A percentile compares a stretch with the other conserved stretches of the same genome.
Conservation (phyloP, 2,888 invertebrate species). For the Drosophila prolongata region DNA sequence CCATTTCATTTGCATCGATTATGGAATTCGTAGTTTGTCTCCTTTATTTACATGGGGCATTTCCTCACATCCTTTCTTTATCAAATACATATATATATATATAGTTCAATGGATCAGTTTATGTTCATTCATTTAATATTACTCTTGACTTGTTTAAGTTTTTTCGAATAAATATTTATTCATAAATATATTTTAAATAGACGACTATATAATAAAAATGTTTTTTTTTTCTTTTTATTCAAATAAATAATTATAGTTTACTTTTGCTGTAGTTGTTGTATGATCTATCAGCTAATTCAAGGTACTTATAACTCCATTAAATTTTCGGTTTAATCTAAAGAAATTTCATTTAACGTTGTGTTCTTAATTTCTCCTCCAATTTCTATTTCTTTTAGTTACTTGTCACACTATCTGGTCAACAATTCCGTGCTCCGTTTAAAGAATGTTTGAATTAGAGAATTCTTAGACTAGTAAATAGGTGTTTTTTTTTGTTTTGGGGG, state of each 20-base stretch:
- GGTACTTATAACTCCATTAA: conserved; percentile 84
- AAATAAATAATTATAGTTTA: conserved; percentile 49
- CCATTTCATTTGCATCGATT: conserved; percentile 62
- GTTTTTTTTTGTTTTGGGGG: conserved; percentile 25
- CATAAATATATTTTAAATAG: conserved; percentile 53
- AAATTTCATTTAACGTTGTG: conserved; percentile 57
- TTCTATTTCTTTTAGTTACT: conserved; percentile 31
- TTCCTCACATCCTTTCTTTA: conserved; percentile 47
- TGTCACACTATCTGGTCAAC: conserved; percentile 40
- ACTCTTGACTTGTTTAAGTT: conserved; percentile 54
- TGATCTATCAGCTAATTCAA: conserved; percentile 82
- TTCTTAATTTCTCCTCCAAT: conserved; percentile 34
- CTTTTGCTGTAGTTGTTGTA: conserved; percentile 44
- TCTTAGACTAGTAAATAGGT: conserved; percentile 6
- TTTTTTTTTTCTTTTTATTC: conserved; percentile 38
- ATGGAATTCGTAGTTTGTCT: conserved; percentile 77
- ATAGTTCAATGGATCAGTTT: conserved; percentile 75
- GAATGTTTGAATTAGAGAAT: conserved; percentile 33
- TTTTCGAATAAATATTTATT: conserved; percentile 37
- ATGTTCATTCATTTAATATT: conserved; percentile 44
- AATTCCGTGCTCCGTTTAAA: conserved; percentile 58
- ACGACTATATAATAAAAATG: conserved; percentile 56
- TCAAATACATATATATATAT: conserved; percentile 63
- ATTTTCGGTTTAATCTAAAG: conserved; percentile 47
- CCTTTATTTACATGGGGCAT: conserved; percentile 73